Base-by-base conservation (phyloP, 2,888 invertebrate genomes). In the Neocrepidodera transversa region DNA sequence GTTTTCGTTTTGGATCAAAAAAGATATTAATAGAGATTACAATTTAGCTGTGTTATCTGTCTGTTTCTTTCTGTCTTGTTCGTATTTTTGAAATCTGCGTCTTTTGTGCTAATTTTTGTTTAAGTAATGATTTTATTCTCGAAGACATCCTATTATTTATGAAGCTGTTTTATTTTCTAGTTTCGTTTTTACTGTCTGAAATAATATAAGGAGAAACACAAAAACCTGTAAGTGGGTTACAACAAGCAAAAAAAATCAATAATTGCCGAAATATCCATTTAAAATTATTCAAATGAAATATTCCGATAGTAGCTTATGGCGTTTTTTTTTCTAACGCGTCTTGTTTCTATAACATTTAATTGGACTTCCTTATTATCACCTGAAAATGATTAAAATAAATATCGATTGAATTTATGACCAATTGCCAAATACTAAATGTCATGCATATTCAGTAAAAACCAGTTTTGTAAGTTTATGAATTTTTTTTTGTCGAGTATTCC, bases 361-460 rank as follows among this genome's bases (percentile, higher is more conserved):
- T 51, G 30, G 52, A 60, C 60, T 60, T 60, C 60, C 60, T 60
- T 42, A 55, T 60, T 50, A 55, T 47, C 36, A 43, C 40, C 13
- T 36, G 30, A 17, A 38, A 60, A 60, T 45, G 60, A 38, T 45
- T 43, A 30, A 47, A 60, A 55, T 60, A 60, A 60, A 60, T 53
- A 50, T 57, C 38, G 50, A 51, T 51, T 36, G 32, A 28, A 43
- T 35, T 49, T 53, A 51, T 58, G 20, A 30, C 51, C 38, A 49
- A 54, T 54, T 54, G 49, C 55, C 51, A 51, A 60, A 55, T 38
- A 49, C 42, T n/a, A 51, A 60, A 30, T 45, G 28, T 54, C 55
- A 55, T 60, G 55, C 54, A 60, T 60, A 60, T 54, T 60, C 54
- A 55, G 45, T 36, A 16, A 35, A 36, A 49, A 59, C 59, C 54